Percentiles rank a stretch among this genome's conserved stretches.
Evolutionary conservation across 2,797 vertebrate genomes (phyloP).

Genomic region (Sebastes vulpes): DNA sequence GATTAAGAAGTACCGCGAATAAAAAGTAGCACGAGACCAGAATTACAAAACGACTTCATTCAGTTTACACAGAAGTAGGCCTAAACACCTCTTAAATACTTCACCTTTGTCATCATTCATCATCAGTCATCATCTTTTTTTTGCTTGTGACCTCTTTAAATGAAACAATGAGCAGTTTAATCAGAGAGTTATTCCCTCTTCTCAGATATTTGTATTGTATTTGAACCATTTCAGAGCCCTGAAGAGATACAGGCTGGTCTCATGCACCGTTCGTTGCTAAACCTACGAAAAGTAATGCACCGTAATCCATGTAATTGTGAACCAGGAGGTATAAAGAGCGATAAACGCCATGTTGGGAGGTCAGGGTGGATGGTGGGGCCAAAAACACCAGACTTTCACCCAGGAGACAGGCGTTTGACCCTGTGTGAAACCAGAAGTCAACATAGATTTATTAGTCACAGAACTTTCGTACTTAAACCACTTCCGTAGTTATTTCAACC

Average conservation of each 20-base stretch:
- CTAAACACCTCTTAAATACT: neutral
- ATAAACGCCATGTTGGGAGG: accelerated
- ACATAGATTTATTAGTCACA: too few species aligned
- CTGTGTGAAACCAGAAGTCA: too few species aligned
- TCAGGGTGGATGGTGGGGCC: too few species aligned
- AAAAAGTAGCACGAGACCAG: slow-evolving; percentile 27
- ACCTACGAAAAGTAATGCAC: too few species aligned
- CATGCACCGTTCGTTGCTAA: too few species aligned
- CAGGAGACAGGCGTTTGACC: too few species aligned
- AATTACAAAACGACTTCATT: slow-evolving; percentile 13
- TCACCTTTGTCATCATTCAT: neutral
- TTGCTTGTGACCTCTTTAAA: neutral
- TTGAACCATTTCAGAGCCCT: neutral
- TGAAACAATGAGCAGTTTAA: slow-evolving; percentile 1
- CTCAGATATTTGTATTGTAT: neutral
- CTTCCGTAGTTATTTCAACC: too few species aligned
- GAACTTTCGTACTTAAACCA: too few species aligned
- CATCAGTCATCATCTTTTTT: neutral
- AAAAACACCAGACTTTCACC: too few species aligned
- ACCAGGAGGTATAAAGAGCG: too few species aligned
- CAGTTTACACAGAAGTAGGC: neutral
- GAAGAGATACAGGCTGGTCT: neutral
- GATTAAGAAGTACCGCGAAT: slow-evolving; percentile 29
- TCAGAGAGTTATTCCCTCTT: neutral
- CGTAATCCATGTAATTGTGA: too few species aligned